A percentile compares a stretch with the other conserved stretches of the same genome.
Evolutionary conservation across 2,888 invertebrate species (phyloP).

Genomic region (Resseliella maxima): DNA sequence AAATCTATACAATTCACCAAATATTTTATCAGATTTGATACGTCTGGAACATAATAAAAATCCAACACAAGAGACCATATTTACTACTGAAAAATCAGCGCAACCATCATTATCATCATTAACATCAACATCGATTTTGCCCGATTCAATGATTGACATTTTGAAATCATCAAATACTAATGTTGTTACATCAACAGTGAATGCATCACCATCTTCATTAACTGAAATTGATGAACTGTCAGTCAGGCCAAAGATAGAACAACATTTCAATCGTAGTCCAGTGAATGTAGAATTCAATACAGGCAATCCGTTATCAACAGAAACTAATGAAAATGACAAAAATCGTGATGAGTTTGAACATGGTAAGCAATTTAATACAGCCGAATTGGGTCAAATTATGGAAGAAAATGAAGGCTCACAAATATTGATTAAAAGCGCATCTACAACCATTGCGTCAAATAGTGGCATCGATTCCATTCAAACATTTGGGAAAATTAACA

Average conservation of each 20-base stretch:
- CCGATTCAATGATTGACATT: not conserved
- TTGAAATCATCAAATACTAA: not conserved
- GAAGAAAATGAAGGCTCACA: constrained; percentile 6
- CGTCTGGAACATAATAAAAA: not conserved
- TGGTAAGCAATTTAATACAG: not conserved
- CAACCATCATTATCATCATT: not conserved
- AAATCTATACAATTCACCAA: not conserved
- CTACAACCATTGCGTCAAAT: not conserved
- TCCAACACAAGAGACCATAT: constrained; percentile 28
- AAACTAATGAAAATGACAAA: constrained; percentile 48
- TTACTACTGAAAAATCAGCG: not conserved
- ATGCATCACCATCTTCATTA: not conserved
- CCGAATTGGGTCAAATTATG: not conserved
- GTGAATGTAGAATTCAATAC: not conserved
- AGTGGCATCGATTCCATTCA: too few species aligned
- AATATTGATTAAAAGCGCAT: not conserved
- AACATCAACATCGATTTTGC: not conserved
- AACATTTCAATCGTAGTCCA: not conserved
- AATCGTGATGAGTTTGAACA: constrained; percentile 13
- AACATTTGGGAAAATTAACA: constrained; percentile 10
- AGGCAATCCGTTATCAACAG: not conserved
- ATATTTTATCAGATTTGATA: not conserved
- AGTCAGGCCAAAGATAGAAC: not conserved
- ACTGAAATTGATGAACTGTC: constrained; percentile 53
- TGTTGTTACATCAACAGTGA: not conserved